Evolutionary conservation across 2,797 vertebrate genomes (phyloP).

Genomic region (Thamnophis elegans): DNA sequence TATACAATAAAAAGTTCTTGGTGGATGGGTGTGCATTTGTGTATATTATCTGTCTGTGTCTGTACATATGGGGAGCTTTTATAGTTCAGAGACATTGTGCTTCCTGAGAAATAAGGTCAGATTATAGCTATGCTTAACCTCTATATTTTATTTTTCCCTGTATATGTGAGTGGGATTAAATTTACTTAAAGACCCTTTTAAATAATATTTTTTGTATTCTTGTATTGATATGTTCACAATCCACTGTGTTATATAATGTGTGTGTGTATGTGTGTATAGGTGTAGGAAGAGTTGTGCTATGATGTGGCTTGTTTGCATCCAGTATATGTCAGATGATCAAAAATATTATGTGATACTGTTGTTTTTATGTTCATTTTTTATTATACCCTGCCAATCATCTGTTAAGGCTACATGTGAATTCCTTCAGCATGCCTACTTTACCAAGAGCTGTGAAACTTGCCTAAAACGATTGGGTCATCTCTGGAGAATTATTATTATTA

Average conservation of each 20-base stretch:
- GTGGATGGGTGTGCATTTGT: not conserved
- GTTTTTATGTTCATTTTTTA: not conserved
- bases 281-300: not conserved
- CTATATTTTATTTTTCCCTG: not conserved
- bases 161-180: not conserved
- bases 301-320: not conserved
- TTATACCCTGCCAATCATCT: not conserved
- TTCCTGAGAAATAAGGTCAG: not conserved
- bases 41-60: not conserved
- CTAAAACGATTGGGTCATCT: not conserved
- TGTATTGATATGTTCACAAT: not conserved
- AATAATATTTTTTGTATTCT: not conserved
- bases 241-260: not conserved
- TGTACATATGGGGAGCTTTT: not conserved
- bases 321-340: not conserved
- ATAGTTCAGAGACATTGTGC: not conserved
- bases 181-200: too few relatives aligned
- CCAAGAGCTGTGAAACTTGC: not conserved
- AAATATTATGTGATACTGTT: not conserved
- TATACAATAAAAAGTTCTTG: not conserved
- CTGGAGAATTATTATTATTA: not conserved
- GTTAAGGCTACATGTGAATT: not conserved
- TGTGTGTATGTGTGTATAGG: not conserved
- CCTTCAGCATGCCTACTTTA: not conserved
- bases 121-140: too few relatives aligned